Percentiles rank a stretch among this genome's conserved stretches.
phyloP scores from a whole-genome alignment of 2,113 vertebrate genomes.

The Rynchops niger region DNA sequence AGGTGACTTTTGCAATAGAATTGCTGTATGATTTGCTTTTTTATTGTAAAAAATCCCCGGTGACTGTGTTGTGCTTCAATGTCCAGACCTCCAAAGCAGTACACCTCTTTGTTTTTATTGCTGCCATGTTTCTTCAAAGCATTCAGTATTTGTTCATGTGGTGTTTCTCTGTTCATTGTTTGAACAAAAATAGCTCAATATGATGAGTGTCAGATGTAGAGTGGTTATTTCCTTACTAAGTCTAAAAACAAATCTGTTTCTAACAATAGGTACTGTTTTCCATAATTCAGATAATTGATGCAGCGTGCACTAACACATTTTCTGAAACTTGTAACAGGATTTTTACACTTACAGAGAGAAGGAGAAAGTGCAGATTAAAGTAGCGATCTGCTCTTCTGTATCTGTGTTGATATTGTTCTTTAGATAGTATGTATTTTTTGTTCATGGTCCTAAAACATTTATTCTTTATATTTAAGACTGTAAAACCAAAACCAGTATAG shows the following conservation, averaged over 20 bases:
- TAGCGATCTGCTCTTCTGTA: background rate
- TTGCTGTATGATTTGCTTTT: background rate
- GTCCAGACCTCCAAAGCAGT: conserved; percentile 11
- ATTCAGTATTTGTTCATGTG: conserved; percentile 15
- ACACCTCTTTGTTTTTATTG: conserved; percentile 1
- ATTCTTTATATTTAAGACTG: background rate
- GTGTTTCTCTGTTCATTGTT: conserved; percentile 39
- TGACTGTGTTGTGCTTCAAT: background rate
- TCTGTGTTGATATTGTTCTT: background rate
- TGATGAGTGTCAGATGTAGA: conserved; percentile 55
- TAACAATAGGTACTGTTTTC: conserved; percentile 19
- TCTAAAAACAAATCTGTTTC: conserved; percentile 46
- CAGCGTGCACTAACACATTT: background rate
- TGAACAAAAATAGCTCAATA: conserved; percentile 41
- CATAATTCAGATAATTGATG: background rate
- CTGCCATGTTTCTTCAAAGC: conserved; percentile 42
- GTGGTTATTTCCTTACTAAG: conserved; percentile 7
- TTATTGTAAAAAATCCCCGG: background rate
- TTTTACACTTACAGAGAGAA: background rate
- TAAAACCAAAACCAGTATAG: background rate
- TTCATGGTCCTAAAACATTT: background rate
- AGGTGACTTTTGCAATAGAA: background rate
- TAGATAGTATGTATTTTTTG: background rate
- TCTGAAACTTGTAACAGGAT: background rate
- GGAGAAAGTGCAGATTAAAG: background rate